Conservation (phyloP, 2,797 vertebrate genomes). For the Acanthurus tractus region DNA sequence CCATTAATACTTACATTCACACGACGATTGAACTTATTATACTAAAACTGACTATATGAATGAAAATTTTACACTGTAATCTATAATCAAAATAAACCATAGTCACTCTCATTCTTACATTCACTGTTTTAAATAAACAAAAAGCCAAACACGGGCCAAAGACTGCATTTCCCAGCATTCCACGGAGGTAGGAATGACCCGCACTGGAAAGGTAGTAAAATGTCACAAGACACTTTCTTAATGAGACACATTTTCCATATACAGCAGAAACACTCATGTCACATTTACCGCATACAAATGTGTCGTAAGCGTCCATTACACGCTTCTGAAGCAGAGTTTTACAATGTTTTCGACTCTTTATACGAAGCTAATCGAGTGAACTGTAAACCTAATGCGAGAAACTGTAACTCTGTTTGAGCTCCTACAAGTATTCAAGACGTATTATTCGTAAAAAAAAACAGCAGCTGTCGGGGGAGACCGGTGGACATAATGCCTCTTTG, state of each 20-base stretch:
- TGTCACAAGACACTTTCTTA: constrained; percentile 89
- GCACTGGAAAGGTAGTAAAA: constrained; percentile 85
- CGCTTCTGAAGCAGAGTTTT: neutral
- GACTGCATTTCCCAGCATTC: constrained; percentile 85
- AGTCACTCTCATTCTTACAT: neutral
- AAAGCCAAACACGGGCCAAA: neutral
- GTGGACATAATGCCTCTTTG: rapidly evolving
- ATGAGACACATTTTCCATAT: constrained; percentile 83
- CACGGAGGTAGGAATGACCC: constrained; percentile 63
- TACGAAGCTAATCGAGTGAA: constrained; percentile 21
- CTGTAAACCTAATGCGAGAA: constrained; percentile 33
- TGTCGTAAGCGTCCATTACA: too few species aligned
- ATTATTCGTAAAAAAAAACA: constrained; percentile 9
- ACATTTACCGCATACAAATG: neutral
- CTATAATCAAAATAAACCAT: neutral
- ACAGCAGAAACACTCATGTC: constrained; percentile 36
- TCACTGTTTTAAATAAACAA: neutral
- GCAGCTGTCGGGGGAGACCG: neutral
- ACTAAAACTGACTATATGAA: neutral
- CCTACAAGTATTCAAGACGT: neutral
- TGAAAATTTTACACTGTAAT: neutral
- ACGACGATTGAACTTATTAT: neutral
- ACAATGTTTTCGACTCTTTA: neutral
- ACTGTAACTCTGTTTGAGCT: constrained; percentile 31
- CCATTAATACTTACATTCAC: neutral